Conservation (phyloP, 1,140 invertebrate genomes). For the Drosophila arizonae region DNA sequence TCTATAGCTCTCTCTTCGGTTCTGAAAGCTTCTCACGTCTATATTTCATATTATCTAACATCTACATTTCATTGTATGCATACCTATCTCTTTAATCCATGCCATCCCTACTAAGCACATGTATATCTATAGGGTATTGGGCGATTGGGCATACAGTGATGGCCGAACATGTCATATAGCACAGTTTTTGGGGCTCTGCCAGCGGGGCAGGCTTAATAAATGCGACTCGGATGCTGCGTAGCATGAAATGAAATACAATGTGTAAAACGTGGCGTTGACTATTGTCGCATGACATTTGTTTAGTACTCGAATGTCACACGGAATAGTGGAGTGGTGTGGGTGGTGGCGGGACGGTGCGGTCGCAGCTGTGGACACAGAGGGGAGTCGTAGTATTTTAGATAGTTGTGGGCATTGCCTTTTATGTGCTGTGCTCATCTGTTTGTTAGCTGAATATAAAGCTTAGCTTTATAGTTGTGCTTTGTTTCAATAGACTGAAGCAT, state of each 20-base stretch:
- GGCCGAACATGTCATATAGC: conserved; percentile 32
- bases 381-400: conserved; percentile 1
- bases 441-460: conserved; percentile 5
- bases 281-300: conserved; percentile 63
- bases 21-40: no score
- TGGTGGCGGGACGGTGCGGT: neutral
- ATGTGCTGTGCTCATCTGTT: conserved; percentile 13
- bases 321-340: neutral
- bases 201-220: conserved; percentile 43
- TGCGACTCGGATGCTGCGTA: conserved; percentile 33
- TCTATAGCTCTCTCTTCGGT: no score
- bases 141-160: neutral
- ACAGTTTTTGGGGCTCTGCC: conserved; percentile 36
- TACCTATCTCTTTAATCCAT: neutral
- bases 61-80: neutral
- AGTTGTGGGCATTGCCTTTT: conserved; percentile 12
- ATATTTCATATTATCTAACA: neutral
- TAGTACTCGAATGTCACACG: conserved; percentile 10
- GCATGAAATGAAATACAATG: conserved; percentile 68
- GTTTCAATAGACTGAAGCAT: conserved; percentile 14
- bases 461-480: conserved; percentile 15
- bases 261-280: conserved; percentile 50
- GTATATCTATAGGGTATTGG: conserved; percentile 2
- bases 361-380: no score
- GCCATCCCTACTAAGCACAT: neutral